phyloP scores from a whole-genome alignment of 2,113 vertebrate genomes.

The Lophochroa leadbeateri region DNA sequence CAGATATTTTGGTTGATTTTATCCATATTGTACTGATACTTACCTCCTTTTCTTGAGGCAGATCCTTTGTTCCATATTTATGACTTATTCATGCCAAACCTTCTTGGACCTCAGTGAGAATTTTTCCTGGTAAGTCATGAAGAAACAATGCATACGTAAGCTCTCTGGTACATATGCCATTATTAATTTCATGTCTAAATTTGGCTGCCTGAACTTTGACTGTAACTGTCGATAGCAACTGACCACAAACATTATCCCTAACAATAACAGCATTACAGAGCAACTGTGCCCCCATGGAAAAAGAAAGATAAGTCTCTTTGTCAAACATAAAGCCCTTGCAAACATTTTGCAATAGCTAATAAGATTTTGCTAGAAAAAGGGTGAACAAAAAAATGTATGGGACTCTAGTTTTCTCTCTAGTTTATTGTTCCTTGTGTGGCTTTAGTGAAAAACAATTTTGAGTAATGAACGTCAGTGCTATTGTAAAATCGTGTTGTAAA shows the following conservation, averaged over 20 bases:
- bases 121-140: constrained; percentile 33
- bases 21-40: background rate
- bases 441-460: background rate
- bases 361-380: background rate
- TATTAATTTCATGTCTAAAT: constrained; percentile 49
- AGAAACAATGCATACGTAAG: background rate
- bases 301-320: background rate
- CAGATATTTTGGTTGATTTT: background rate
- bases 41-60: background rate
- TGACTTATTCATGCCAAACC: background rate
- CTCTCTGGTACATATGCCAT: background rate
- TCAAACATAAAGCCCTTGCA: background rate
- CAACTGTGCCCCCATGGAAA: background rate
- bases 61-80: background rate
- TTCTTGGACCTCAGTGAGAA: background rate
- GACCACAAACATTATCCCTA: constrained; percentile 30
- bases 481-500: background rate
- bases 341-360: background rate
- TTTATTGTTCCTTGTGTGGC: background rate
- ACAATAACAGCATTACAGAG: background rate
- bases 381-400: accelerated
- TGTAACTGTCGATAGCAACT: constrained; percentile 26
- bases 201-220: background rate
- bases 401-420: background rate
- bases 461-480: background rate